These are phyloP conservation scores for Drosophila setosimentum DNA, from an alignment of 2,888 invertebrate genomes.

Conservation along the genomic window DNA sequence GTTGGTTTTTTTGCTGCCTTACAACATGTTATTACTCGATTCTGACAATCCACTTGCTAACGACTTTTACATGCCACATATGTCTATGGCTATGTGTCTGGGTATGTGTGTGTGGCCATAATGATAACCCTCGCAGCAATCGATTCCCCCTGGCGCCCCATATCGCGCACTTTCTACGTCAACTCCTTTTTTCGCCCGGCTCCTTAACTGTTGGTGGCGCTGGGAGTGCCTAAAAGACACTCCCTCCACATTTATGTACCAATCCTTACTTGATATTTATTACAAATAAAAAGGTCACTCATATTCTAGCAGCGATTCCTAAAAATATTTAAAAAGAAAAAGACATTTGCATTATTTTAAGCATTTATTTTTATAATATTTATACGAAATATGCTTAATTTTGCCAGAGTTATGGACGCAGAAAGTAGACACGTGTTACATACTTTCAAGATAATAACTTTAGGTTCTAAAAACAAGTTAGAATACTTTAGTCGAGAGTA, in stretches of 20 bases:
- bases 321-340: neutral
- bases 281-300: neutral
- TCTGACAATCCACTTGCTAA: conserved; percentile 28
- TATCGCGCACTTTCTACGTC: conserved; percentile 60
- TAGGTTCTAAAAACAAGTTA: neutral
- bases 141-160: conserved; percentile 13
- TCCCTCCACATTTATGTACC: neutral
- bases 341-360: neutral
- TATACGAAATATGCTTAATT: neutral
- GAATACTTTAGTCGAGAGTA: neutral
- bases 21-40: conserved; percentile 56
- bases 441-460: neutral
- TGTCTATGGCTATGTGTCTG: neutral
- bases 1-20: conserved; percentile 5
- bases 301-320: neutral
- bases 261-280: neutral
- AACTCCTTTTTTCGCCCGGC: conserved; percentile 12
- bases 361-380: neutral
- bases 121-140: conserved; percentile 50
- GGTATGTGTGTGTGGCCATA: conserved; percentile 15
- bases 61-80: conserved; percentile 48
- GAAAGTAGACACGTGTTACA: neutral
- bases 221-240: conserved; percentile 19
- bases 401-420: neutral
- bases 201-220: conserved; percentile 1